Base-by-base conservation (phyloP, 2,888 invertebrate species). In the Scaptomyza cyrtandrae region DNA sequence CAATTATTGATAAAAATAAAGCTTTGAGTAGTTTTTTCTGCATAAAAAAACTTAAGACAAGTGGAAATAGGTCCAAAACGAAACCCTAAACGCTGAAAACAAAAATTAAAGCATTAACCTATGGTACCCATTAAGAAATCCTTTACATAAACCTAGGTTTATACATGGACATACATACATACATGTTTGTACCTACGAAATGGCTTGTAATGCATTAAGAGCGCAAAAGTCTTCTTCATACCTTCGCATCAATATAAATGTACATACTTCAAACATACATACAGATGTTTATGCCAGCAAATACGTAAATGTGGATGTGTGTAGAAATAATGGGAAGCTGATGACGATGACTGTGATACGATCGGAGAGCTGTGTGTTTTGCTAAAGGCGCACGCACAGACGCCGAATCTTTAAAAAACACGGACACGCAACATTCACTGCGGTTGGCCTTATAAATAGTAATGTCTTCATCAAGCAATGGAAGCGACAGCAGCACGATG, bases 391-490 rank as follows among this genome's bases (percentile, higher is more conserved):
- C 43, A 68, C 58, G 31, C 53, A 57, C 33, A 46, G 46, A 58
- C 46, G 27, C 37, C 55, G 44, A 55, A 48, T 48, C 60, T 49
- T 35, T 14, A 56, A 57, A 61, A 24, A 24, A 62, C 49, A 63
- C 57, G 57, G 43, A 55, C 75, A 70, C 57, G 75, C 63, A 69
- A 70, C 55, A 66, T 71, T 68, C 75, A 66, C 71, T 78, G 74
- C 67, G 82, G 75, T 80, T 80, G 75, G 80, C 82, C 73, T 76
- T 78, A 81, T 81, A 80, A 80, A 81, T 75, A 79, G 70, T 73
- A 79, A 73, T 86, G 77, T 75, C 78, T 83, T 86, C 75, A 75
- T 70, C 79, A 79, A 79, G 72, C 75, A 71, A 68, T 52, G 71
- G 58, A 44, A 60, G 64, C 70, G 54, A 53, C 66, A 66, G 70